A percentile compares a stretch with the other conserved stretches of the same genome.
Conservation (phyloP, 2,888 invertebrate genomes). For the Mesorhabditis belari region DNA sequence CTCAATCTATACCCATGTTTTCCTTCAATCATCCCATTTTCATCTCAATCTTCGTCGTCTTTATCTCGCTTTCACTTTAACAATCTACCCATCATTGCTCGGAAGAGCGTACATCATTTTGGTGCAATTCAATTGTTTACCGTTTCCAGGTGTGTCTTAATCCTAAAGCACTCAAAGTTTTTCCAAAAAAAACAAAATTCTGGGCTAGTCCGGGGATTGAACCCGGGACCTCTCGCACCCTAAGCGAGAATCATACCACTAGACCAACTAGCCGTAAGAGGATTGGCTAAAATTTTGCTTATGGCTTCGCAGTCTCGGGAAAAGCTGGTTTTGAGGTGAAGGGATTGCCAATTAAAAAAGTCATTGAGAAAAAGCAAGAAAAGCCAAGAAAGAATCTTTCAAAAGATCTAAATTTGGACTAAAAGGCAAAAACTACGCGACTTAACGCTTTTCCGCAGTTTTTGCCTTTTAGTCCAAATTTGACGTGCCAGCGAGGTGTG, state of each 20-base stretch:
- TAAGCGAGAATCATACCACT: slow-evolving; percentile 53
- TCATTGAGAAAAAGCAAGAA: no score
- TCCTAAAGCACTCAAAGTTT: no score
- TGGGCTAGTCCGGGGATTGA: slow-evolving; percentile 25
- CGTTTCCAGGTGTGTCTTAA: not conserved
- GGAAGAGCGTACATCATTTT: not conserved
- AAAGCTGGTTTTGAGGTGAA: not conserved
- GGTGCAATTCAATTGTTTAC: not conserved
- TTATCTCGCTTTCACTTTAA: not conserved
- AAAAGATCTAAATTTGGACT: no score
- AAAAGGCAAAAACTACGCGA: no score
- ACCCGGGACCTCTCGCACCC: slow-evolving; percentile 53
- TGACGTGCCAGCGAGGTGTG: no score
- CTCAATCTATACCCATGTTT: not conserved
- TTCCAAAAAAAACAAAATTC: slow-evolving; percentile 2
- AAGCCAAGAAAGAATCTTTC: no score
- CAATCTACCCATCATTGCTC: no score
- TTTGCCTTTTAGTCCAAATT: no score
- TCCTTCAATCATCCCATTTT: not conserved
- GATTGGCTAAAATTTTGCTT: not conserved
- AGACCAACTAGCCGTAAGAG: no score
- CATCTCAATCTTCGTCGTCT: not conserved
- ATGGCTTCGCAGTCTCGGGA: not conserved
- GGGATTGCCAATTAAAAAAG: no score
- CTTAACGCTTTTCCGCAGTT: no score